Base-by-base conservation (phyloP, 2,113 vertebrate species). In the Pseudorhombus dupliciocellatus region DNA sequence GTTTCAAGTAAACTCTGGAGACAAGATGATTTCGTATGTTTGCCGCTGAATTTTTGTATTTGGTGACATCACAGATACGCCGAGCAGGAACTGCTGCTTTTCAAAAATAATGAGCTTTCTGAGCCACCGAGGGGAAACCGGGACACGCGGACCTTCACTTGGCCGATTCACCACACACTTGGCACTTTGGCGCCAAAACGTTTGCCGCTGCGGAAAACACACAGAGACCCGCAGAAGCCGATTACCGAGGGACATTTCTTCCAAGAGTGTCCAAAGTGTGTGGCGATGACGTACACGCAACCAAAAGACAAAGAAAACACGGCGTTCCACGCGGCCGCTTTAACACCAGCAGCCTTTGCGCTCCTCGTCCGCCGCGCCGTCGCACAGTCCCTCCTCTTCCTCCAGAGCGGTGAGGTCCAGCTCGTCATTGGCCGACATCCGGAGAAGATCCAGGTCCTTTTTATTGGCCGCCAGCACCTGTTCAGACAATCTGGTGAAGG, bases 331-430 rank as follows among this genome's bases (percentile, higher is more conserved):
- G 37, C n/a, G 60, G 60, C 70, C 30, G 48, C 84, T 82, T 94
- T 93, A 99, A 93, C 97, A 99, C 97, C 97, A 98, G 93, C 97
- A 99, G 79, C 90, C 75, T 90, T 96, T 97, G 1, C 87, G 92
- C 61, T 90, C 86, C 70, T 94, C 92, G 9, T 77, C 88, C 0
- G 84, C 77, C 18, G 75, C 72, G 15, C 89, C 76, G 31, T 94
- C 93, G 0, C 93, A 79, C 75, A 95, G 95, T 84, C 92, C 90
- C 69, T 96, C 94, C 0, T 96, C 95, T 28, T 97, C 96, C 86
- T 97, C 97, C 85, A 97, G 93, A 65, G 90, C 94, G 0, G 94
- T 83, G 24, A 98, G 82, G 31, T 94, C 90, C 8, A 97, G 80
- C 87, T 96, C 85, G 0, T 94, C 87, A 9, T 90, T 92, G 24